A percentile compares a stretch with the other conserved stretches of the same genome.
Conservation (phyloP, 2,797 vertebrate species). For the Peromyscus melanophrys region DNA sequence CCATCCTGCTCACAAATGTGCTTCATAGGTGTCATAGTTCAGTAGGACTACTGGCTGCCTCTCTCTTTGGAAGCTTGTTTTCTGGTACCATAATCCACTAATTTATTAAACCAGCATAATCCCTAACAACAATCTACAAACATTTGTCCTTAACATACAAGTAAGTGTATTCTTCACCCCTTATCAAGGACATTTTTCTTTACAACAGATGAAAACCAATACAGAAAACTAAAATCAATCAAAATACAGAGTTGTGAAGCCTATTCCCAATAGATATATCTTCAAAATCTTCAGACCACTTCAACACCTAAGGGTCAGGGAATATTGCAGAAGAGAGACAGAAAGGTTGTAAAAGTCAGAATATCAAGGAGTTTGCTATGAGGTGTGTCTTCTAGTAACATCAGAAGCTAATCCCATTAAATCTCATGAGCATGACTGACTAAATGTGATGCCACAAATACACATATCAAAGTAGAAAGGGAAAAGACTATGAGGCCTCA, state of each 20-base stretch:
- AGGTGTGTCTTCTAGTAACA: not conserved
- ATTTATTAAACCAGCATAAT: not conserved
- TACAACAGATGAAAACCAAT: not conserved
- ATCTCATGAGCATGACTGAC: not conserved
- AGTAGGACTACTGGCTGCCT: not conserved
- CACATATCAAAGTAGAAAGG: not conserved
- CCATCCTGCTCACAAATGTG: too few species aligned
- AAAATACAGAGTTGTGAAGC: not conserved
- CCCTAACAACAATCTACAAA: not conserved
- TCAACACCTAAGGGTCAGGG: not conserved
- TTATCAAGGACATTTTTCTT: too few species aligned
- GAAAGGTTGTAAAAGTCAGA: not conserved
- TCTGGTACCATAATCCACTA: not conserved
- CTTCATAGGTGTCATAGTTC: not conserved
- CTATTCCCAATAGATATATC: too few species aligned
- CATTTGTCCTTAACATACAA: not conserved
- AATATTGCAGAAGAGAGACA: not conserved
- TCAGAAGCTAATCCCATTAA: not conserved
- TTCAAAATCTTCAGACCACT: not conserved
- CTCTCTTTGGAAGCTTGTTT: not conserved
- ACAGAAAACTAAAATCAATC: not conserved
- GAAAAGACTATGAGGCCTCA: not conserved
- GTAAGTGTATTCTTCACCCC: not conserved
- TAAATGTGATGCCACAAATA: not conserved
- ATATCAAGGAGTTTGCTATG: not conserved